These are phyloP conservation scores for Archivesica marissinica DNA, from an alignment of 1,140 invertebrate genomes.

Conservation along the genomic window DNA sequence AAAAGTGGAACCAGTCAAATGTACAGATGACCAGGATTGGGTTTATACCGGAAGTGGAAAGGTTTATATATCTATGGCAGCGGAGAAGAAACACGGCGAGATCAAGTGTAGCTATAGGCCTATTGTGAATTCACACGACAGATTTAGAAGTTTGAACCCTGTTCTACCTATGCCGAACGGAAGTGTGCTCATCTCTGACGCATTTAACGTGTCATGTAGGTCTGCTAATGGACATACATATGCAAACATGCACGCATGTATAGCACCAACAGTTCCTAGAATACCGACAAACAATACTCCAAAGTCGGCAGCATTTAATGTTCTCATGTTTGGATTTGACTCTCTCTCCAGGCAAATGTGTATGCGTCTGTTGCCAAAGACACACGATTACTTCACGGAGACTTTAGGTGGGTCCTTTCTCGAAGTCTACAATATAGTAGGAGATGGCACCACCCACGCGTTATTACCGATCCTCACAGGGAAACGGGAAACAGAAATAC, in stretches of 20 bases:
- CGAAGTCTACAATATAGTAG: slow-evolving; percentile 95
- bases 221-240: slow-evolving; percentile 72
- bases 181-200: slow-evolving; percentile 71
- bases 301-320: slow-evolving; percentile 86
- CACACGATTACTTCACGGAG: slow-evolving; percentile 90
- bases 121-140: slow-evolving; percentile 65
- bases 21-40: slow-evolving; percentile 85
- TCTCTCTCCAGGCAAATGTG: slow-evolving; percentile 95
- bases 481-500: slow-evolving; percentile 90
- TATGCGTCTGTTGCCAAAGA: slow-evolving; percentile 92
- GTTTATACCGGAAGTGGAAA: slow-evolving; percentile 73
- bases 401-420: slow-evolving; percentile 89
- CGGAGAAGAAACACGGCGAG: slow-evolving; percentile 69
- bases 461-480: slow-evolving; percentile 95
- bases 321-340: slow-evolving; percentile 96
- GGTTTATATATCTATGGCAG: slow-evolving; percentile 67
- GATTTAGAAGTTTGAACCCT: slow-evolving; percentile 54
- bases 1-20: slow-evolving; percentile 86
- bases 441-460: slow-evolving; percentile 97
- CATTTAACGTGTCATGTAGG: slow-evolving; percentile 78
- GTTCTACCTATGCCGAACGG: slow-evolving; percentile 73
- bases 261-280: slow-evolving; percentile 63
- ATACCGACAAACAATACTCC: slow-evolving; percentile 12
- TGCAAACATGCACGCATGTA: slow-evolving; percentile 78
- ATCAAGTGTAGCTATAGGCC: slow-evolving; percentile 77